Base-by-base conservation (phyloP, 2,888 invertebrate genomes). In the Lymantria dispar region DNA sequence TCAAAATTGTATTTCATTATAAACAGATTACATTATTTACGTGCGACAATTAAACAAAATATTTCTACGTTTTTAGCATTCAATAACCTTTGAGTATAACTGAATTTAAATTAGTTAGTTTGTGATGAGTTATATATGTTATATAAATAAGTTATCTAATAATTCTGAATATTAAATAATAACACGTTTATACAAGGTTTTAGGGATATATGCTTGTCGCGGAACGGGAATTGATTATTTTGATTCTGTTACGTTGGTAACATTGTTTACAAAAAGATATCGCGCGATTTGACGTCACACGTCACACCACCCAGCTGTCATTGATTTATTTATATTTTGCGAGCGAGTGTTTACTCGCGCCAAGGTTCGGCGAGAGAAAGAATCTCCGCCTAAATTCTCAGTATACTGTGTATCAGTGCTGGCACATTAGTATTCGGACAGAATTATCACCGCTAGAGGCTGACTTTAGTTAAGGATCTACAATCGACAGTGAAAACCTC, bases 211-310 rank as follows among this genome's bases (percentile, higher is more conserved):
- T 29, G 29, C 14, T 0, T 45, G 12, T 45, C 11, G 3, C 22
- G n/a, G 14, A n/a, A 37, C 7, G 11, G n/a, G 3, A 36, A 15
- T 7, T 52, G 58, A 75, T 76, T 80, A 72, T 77, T 78, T 72
- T 79, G 72, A 68, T 78, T 66, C 59, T 51, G 56, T 73, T 15
- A 66, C 15, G 74, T 84, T 84, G 86, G 84, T 62, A 80, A 51
- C 7, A 10, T 30, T 52, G 60, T 11, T 8, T 5, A 3, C 15
- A 8, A 30, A 13, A 37, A 1, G 41, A 33, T 30, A 86, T 87
- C 83, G 78, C 72, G 62, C 78, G 87, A 87, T 86, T 78, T 81
- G 71, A 86, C 87, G 87, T 88, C 83, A 85, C 40, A 39, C 41
- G 44, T 38, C 44, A 50, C 47, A 9, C 38, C 15, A 12, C 38